phyloP scores from a whole-genome alignment of 2,797 vertebrate species.

The Eleutherodactylus coqui region DNA sequence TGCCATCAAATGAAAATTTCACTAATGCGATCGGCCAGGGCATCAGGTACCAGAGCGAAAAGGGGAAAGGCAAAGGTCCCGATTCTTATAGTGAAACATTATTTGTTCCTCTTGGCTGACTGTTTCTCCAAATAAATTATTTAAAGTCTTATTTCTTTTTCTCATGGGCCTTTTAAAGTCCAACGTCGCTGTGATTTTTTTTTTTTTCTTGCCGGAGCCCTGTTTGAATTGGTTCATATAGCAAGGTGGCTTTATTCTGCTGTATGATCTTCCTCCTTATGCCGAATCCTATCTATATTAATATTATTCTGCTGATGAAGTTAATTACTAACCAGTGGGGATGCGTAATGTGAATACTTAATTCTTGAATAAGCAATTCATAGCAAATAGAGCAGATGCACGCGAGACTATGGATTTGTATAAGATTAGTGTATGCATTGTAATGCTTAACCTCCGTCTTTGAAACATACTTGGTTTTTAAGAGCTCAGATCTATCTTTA shows the following conservation, averaged over 20 bases:
- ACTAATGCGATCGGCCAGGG: constrained; percentile 96
- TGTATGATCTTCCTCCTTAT: constrained; percentile 21
- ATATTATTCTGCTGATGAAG: constrained; percentile 61
- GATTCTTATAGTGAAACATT: constrained; percentile 97
- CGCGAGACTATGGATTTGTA: constrained; percentile 50
- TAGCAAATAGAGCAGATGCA: constrained; percentile 49
- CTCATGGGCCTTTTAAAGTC: constrained; percentile 90
- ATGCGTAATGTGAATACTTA: constrained; percentile 53
- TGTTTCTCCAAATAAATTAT: constrained; percentile 91
- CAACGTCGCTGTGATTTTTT: constrained; percentile 68
- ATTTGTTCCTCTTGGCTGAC: constrained; percentile 99
- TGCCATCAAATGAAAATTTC: constrained; percentile 99
- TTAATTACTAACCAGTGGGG: constrained; percentile 61
- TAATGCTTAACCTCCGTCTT: constrained; percentile 32
- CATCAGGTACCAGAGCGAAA: constrained; percentile 91
- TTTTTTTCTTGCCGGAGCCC: constrained; percentile 22
- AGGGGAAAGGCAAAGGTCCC: constrained; percentile 85
- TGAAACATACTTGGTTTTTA: constrained; percentile 11
- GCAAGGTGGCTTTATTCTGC: constrained; percentile 43
- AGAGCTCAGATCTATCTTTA: not conserved
- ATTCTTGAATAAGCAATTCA: constrained; percentile 59
- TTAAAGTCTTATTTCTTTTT: constrained; percentile 86
- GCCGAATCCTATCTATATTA: constrained; percentile 55
- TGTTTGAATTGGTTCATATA: constrained; percentile 46
- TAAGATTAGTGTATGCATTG: constrained; percentile 50